Evolutionary conservation across 1,140 invertebrate genomes (phyloP).

Genomic region (Meteorus sp.): DNA sequence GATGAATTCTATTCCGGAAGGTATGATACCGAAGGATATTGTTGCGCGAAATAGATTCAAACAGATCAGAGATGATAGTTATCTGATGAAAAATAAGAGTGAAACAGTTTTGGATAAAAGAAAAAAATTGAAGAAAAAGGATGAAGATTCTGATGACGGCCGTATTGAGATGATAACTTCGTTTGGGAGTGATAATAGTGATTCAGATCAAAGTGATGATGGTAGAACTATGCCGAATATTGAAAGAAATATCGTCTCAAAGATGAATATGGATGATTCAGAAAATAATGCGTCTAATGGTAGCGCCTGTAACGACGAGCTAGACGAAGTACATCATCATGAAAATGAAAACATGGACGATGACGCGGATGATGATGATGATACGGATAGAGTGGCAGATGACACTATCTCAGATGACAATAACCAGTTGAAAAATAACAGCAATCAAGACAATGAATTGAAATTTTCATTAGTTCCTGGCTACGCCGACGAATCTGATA

Average conservation of each 20-base stretch:
- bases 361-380: not conserved
- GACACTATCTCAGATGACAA: conserved; percentile 1
- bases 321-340: no score
- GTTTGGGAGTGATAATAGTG: conserved; percentile 55
- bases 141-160: conserved; percentile 60
- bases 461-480: conserved; percentile 63
- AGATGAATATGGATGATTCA: not conserved
- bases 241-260: no score
- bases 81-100: conserved; percentile 18
- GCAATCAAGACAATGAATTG: conserved; percentile 22
- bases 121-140: no score
- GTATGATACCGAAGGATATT: conserved; percentile 56
- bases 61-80: conserved; percentile 32
- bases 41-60: conserved; percentile 52
- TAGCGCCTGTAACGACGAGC: not conserved
- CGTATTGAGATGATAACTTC: conserved; percentile 67
- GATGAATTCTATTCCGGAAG: no score
- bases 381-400: not conserved
- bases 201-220: conserved; percentile 47
- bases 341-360: no score
- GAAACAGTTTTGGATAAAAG: conserved; percentile 21
- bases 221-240: conserved; percentile 16
- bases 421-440: conserved; percentile 20
- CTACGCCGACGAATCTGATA: conserved; percentile 63
- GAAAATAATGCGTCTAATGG: not conserved